phyloP scores from a whole-genome alignment of 2,113 vertebrate species.

The Nicator chloris region DNA sequence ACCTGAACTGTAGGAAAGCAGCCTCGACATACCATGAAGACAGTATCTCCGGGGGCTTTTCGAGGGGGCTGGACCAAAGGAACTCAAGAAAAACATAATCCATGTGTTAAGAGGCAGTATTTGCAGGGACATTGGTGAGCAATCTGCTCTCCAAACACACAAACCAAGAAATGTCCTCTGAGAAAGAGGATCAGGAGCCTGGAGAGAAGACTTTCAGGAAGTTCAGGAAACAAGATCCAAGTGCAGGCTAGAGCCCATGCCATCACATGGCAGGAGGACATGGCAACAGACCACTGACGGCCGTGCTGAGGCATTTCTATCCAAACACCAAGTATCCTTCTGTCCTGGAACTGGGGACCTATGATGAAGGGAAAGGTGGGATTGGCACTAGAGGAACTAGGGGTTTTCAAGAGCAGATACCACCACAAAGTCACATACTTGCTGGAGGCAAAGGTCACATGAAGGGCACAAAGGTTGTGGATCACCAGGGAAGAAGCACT shows the following conservation, averaged over 20 bases:
- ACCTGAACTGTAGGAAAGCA: neutral
- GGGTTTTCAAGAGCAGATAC: neutral
- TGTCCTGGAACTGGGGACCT: neutral
- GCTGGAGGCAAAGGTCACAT: neutral
- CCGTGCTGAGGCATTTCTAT: neutral
- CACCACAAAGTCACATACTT: neutral
- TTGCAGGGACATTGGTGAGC: neutral
- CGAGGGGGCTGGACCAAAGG: neutral
- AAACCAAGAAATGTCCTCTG: neutral
- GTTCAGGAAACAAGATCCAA: neutral
- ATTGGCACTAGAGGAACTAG: neutral
- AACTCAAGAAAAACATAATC: neutral
- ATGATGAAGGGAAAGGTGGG: neutral
- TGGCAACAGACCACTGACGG: neutral
- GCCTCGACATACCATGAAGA: neutral
- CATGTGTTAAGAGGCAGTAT: rapidly evolving
- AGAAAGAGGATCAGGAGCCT: neutral
- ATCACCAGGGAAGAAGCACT: neutral
- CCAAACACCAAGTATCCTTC: neutral
- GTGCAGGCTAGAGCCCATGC: neutral
- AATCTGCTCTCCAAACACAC: neutral
- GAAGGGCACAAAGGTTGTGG: neutral
- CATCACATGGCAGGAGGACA: neutral
- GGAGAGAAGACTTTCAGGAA: neutral
- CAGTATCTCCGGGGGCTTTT: neutral